Percentiles rank a stretch among this genome's conserved stretches.
Conservation (phyloP, 2,113 vertebrate genomes). For the Charadrius vociferus region DNA sequence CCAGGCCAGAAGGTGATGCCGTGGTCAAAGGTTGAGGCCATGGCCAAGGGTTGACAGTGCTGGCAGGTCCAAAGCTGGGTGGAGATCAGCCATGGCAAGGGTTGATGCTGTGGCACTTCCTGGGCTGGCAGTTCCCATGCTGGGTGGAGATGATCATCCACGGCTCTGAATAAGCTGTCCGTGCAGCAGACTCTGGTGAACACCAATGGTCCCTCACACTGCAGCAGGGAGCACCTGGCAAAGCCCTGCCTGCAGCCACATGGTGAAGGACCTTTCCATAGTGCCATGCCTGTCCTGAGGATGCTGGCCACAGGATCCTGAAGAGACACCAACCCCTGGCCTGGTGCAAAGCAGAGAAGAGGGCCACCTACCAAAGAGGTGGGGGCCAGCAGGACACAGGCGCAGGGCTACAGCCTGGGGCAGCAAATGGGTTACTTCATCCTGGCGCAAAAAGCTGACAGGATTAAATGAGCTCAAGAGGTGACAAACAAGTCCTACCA, state of each 20-base stretch:
- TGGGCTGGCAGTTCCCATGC: background rate
- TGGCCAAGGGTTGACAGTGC: fast-evolving
- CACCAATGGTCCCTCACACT: fast-evolving
- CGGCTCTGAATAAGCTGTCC: fast-evolving
- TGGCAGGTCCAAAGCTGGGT: background rate
- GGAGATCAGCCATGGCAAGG: background rate
- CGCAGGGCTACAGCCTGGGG: background rate
- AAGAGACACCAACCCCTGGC: background rate
- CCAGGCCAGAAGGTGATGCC: background rate
- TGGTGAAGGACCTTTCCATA: background rate
- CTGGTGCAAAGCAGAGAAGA: background rate
- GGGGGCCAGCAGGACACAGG: fast-evolving
- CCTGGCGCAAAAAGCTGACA: background rate
- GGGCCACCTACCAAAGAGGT: background rate
- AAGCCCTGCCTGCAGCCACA: background rate
- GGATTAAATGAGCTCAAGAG: background rate
- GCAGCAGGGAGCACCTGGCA: background rate
- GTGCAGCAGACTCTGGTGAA: background rate
- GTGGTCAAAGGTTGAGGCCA: fast-evolving
- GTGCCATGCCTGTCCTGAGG: background rate
- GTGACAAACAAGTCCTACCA: slow-evolving; percentile 7
- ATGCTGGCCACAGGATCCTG: background rate
- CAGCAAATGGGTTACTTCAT: background rate
- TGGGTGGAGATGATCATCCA: background rate
- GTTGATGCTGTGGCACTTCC: fast-evolving